Percentiles rank a stretch among this genome's conserved stretches.
Evolutionary conservation across 2,888 invertebrate genomes (phyloP).

Genomic region (Cephonodes hylas): DNA sequence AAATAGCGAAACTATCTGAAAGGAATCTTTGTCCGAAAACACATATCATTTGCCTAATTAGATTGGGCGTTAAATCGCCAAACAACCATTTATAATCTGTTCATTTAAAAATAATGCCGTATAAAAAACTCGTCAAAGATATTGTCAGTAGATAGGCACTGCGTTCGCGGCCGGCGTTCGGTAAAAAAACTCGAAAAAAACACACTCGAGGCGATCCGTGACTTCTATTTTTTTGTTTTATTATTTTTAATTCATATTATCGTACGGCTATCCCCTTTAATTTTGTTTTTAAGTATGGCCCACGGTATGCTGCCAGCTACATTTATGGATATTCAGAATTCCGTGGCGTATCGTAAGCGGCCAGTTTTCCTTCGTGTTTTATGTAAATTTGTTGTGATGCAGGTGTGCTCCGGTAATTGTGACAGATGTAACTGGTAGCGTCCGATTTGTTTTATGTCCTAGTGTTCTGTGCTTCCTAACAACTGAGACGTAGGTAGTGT

Average conservation of each 20-base stretch:
- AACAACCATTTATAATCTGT: constrained; percentile 81
- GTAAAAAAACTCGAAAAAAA: constrained; percentile 70
- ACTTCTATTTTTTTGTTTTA: constrained; percentile 79
- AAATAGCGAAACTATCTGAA: constrained; percentile 56
- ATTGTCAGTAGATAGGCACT: constrained; percentile 77
- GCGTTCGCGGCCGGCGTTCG: constrained; percentile 74
- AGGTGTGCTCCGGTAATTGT: constrained; percentile 62
- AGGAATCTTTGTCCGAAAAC: constrained; percentile 63
- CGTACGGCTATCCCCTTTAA: constrained; percentile 81
- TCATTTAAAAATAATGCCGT: constrained; percentile 79
- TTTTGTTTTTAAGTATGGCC: constrained; percentile 81
- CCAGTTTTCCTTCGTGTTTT: constrained; percentile 61
- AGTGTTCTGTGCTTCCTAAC: background rate
- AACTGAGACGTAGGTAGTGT: background rate
- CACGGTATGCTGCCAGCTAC: constrained; percentile 78
- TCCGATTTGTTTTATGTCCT: constrained; percentile 1
- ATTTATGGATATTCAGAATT: constrained; percentile 79
- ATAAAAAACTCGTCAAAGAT: constrained; percentile 81
- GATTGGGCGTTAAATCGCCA: constrained; percentile 81
- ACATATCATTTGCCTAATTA: constrained; percentile 81
- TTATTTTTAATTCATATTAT: constrained; percentile 82
- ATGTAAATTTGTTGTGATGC: constrained; percentile 66
- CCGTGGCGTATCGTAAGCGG: constrained; percentile 69
- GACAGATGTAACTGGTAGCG: constrained; percentile 56
- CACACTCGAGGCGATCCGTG: constrained; percentile 79